Conservation (phyloP, 2,797 vertebrate genomes). For the Macrochelys suwanniensis region DNA sequence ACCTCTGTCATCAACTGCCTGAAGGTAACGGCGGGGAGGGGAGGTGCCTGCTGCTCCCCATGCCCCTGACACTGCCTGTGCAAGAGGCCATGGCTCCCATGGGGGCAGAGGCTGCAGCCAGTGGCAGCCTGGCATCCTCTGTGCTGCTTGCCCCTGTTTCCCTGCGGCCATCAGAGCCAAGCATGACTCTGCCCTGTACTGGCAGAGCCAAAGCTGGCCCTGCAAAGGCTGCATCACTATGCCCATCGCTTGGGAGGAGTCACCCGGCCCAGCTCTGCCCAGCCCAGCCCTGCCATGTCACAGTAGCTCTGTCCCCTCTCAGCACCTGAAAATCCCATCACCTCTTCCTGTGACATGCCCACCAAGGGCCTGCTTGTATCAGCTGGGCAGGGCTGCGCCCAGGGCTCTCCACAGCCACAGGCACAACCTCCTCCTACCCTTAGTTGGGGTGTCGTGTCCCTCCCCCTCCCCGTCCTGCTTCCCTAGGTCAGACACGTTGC, state of each 20-base stretch:
- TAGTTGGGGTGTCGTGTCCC: not conserved
- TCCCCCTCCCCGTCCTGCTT: not conserved
- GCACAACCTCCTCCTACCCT: not conserved
- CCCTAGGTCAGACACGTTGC: not conserved
- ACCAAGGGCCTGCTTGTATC: not conserved
- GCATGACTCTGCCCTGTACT: not conserved
- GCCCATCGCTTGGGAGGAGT: not conserved
- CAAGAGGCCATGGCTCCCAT: not conserved
- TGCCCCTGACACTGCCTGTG: not conserved
- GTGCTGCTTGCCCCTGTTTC: not conserved
- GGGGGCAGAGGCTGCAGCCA: not conserved
- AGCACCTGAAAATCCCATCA: not conserved
- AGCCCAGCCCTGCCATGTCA: not conserved
- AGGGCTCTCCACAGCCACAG: not conserved
- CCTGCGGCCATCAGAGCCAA: not conserved
- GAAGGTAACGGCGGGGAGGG: constrained; percentile 82
- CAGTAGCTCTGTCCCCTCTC: not conserved
- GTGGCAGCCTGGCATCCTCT: not conserved
- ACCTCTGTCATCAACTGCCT: constrained; percentile 88
- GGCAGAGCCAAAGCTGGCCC: not conserved
- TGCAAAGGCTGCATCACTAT: not conserved
- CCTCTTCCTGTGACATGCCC: not conserved
- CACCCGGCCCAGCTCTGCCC: not conserved
- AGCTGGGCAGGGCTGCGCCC: not conserved
- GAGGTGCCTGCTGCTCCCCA: not conserved